Evolutionary conservation across 1,140 invertebrate species (phyloP).

Genomic region (Aphelenchoides fujianensis): DNA sequence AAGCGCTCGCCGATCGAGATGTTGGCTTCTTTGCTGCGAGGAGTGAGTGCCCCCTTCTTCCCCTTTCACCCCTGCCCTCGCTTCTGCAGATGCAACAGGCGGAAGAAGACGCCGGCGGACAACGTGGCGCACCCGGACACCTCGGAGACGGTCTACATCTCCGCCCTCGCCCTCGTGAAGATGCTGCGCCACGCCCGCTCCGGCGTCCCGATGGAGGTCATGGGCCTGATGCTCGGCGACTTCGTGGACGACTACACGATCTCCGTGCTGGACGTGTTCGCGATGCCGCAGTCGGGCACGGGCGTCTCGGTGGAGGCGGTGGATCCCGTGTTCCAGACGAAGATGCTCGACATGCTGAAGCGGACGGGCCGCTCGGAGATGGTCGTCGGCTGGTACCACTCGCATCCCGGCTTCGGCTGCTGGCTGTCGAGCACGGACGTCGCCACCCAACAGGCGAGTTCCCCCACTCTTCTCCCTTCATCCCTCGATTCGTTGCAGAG

Average conservation of each 20-base stretch:
- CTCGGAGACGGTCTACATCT: slow-evolving; percentile 38
- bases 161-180: slow-evolving; percentile 56
- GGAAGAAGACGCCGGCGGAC: neutral
- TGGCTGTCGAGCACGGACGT: slow-evolving; percentile 96
- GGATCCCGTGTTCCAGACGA: slow-evolving; percentile 98
- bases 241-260: slow-evolving; percentile 99
- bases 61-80: neutral
- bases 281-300: slow-evolving; percentile 95
- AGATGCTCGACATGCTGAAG: slow-evolving; percentile 99
- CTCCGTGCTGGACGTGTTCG: slow-evolving; percentile 97
- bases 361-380: slow-evolving; percentile 93
- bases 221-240: slow-evolving; percentile 99
- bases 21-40: neutral
- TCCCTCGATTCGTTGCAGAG: slow-evolving; percentile 70
- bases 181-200: slow-evolving; percentile 98
- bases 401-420: slow-evolving; percentile 98
- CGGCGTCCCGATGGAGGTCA: slow-evolving; percentile 98
- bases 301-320: slow-evolving; percentile 98
- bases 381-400: slow-evolving; percentile 99
- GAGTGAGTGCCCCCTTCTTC: neutral
- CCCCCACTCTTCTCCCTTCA: neutral
- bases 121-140: slow-evolving; percentile 21
- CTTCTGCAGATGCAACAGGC: neutral
- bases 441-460: slow-evolving; percentile 78
- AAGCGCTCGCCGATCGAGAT: neutral